phyloP scores from a whole-genome alignment of 2,888 invertebrate species.

The Polydesmus complanatus region DNA sequence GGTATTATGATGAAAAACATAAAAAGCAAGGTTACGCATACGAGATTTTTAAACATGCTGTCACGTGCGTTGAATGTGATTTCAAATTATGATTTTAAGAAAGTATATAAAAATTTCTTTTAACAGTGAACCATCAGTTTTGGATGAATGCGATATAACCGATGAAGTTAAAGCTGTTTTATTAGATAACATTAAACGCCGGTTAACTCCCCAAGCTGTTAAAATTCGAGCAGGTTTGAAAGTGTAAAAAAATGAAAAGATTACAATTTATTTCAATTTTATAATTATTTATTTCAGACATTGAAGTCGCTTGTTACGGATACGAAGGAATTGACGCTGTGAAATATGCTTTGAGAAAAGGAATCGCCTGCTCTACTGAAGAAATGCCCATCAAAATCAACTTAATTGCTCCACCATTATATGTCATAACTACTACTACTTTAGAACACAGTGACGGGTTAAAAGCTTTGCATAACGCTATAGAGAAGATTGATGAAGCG shows the following conservation, averaged over 20 bases:
- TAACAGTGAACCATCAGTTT: conserved; percentile 73
- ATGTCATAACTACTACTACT: conserved; percentile 97
- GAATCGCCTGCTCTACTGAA: conserved; percentile 76
- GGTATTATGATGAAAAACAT: conserved; percentile 94
- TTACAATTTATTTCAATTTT: not conserved
- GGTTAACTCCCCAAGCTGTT: conserved; percentile 92
- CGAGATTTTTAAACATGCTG: conserved; percentile 97
- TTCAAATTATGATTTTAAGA: conserved; percentile 2
- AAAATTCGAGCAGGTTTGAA: conserved; percentile 63
- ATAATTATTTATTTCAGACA: conserved; percentile 34
- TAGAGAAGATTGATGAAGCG: conserved; percentile 68
- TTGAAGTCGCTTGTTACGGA: conserved; percentile 86
- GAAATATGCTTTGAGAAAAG: conserved; percentile 72
- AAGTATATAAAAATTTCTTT: too few relatives aligned
- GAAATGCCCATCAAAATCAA: conserved; percentile 96
- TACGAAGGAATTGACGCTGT: conserved; percentile 99
- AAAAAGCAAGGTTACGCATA: conserved; percentile 92
- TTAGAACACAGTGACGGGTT: conserved; percentile 90
- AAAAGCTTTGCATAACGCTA: conserved; percentile 73
- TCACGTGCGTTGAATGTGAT: conserved; percentile 51
- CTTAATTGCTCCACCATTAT: conserved; percentile 93
- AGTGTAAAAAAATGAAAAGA: not conserved
- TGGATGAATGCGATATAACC: conserved; percentile 91
- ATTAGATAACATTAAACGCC: conserved; percentile 83
- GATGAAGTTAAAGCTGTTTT: conserved; percentile 82